phyloP scores from a whole-genome alignment of 2,113 vertebrate species.

The Myrmecophaga tridactyla region DNA sequence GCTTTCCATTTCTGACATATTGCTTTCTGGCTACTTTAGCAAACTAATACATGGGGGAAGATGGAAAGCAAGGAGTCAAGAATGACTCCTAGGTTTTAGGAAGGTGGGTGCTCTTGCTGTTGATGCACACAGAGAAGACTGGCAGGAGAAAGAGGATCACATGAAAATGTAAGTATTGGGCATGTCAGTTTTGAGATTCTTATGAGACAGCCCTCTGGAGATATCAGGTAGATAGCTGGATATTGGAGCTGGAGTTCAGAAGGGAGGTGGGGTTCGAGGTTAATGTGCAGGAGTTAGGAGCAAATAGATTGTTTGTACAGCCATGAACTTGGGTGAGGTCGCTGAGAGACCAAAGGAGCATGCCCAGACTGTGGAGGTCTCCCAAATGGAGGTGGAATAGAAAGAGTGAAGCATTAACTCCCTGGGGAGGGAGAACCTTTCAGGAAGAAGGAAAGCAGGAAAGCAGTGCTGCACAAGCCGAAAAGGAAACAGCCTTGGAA shows the following conservation, averaged over 20 bases:
- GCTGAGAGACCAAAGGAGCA: not conserved
- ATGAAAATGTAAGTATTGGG: not conserved
- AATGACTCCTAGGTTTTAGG: no score
- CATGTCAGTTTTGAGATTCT: not conserved
- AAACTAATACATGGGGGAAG: no score
- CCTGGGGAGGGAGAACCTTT: not conserved
- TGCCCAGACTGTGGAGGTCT: not conserved
- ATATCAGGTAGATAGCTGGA: not conserved
- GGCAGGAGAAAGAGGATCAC: not conserved
- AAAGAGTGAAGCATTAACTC: no score
- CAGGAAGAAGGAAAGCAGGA: not conserved
- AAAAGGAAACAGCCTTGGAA: no score
- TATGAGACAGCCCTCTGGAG: not conserved
- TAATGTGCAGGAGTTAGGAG: not conserved
- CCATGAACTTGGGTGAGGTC: no score
- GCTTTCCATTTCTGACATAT: no score
- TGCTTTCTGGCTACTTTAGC: no score
- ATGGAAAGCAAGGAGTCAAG: not conserved
- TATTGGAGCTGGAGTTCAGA: not conserved
- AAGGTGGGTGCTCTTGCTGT: not conserved
- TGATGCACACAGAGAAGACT: not conserved
- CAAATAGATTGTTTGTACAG: not conserved
- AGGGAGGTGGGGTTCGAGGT: not conserved
- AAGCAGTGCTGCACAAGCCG: not conserved
- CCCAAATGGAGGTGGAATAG: no score